A percentile compares a stretch with the other conserved stretches of the same genome.
Evolutionary conservation across 2,888 invertebrate genomes (phyloP).

Genomic region (Linnaemya tessellans): DNA sequence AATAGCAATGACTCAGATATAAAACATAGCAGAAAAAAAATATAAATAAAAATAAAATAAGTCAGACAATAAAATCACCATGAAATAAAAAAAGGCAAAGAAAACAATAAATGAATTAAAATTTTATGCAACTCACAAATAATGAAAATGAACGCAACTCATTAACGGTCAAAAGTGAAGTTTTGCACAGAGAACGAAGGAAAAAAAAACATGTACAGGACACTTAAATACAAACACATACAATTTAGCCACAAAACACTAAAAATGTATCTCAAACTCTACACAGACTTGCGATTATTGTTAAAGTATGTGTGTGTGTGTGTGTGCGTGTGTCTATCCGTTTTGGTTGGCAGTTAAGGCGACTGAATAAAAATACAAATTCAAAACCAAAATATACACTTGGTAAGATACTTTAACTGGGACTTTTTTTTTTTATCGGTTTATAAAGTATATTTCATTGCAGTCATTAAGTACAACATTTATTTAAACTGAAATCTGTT

Average conservation of each 20-base stretch:
- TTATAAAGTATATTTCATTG: conserved; percentile 75
- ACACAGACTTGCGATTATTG: conserved; percentile 40
- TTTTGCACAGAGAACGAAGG: conserved; percentile 14
- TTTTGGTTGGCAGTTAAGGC: conserved; percentile 59
- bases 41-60: conserved; percentile 1
- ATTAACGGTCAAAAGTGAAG: conserved; percentile 67
- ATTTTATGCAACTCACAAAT: conserved; percentile 73
- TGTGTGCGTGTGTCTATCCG: conserved; percentile 21
- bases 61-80: conserved; percentile 38
- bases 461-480: conserved; percentile 74
- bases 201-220: conserved; percentile 35
- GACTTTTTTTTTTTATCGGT: conserved; percentile 61
- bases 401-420: conserved; percentile 62
- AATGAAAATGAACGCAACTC: conserved; percentile 72
- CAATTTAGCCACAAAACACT: conserved; percentile 62
- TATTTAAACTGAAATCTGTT: conserved; percentile 71
- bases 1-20: conserved; percentile 61
- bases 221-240: conserved; percentile 27
- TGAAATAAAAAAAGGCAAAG: conserved; percentile 17
- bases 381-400: conserved; percentile 25
- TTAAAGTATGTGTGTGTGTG: conserved; percentile 4
- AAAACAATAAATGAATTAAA: conserved; percentile 69
- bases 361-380: conserved; percentile 62
- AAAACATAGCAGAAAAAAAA: neutral
- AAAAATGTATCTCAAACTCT: conserved; percentile 45